A percentile compares a stretch with the other conserved stretches of the same genome.
Conservation (phyloP, 1,140 invertebrate genomes). For the Sesamia nonagrioides region DNA sequence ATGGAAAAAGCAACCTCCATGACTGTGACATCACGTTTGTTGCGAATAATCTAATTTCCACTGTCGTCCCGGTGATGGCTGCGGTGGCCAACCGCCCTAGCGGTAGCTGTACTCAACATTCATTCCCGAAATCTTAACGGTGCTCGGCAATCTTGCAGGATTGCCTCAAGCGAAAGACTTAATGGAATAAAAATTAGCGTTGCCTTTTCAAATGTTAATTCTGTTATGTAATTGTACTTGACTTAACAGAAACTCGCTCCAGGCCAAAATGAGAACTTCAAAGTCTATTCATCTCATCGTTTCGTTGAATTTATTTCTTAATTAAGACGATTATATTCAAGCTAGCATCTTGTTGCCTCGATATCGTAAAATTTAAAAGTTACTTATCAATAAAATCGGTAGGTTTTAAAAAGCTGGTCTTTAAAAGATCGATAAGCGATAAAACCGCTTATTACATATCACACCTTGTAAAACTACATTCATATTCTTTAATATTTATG, state of each 20-base stretch:
- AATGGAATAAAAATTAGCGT: not conserved
- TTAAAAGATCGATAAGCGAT: too few species aligned
- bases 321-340: not conserved
- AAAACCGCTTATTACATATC: too few species aligned
- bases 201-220: not conserved
- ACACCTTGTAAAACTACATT: too few species aligned
- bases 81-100: too few species aligned
- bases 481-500: too few species aligned
- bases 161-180: not conserved
- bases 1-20: too few species aligned
- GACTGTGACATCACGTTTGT: too few species aligned
- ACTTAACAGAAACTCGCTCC: not conserved
- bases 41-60: too few species aligned
- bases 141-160: not conserved
- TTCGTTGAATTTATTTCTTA: not conserved
- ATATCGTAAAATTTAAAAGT: not conserved
- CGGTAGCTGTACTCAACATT: too few species aligned
- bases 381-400: too few species aligned
- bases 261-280: not conserved
- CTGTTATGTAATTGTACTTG: not conserved
- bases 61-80: too few species aligned
- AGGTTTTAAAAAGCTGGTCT: too few species aligned
- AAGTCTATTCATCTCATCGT: not conserved
- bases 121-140: not conserved
- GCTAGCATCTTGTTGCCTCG: not conserved